Base-by-base conservation (phyloP, 2,113 vertebrate genomes). In the Pteropus alecto region DNA sequence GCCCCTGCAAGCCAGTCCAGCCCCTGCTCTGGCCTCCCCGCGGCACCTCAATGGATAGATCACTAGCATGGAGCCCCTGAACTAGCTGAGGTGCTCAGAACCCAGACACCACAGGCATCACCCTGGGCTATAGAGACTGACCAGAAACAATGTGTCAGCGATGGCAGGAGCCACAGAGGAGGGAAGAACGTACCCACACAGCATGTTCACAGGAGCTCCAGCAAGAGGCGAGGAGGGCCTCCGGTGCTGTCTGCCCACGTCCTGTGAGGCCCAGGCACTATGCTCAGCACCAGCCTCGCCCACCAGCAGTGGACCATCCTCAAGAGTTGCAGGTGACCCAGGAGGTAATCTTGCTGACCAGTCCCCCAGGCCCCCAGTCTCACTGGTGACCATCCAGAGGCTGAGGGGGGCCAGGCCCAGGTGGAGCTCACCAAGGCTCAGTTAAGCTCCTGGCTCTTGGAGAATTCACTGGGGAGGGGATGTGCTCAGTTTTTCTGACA, bases 161-260 rank as follows among this genome's bases (percentile, higher is more conserved):
- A 28, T 68, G 35, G 35, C 54, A 28, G 16, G 38, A n/a, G 35
- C 15, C 56, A 70, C 8, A 43, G 22, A 22, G 7, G 7, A 4
- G 2, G 41, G 51, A 73, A 33, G 68, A 63, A 10, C 2, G 0
- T 4, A 5, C 38, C 46, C 11, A n/a, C 35, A 5, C 48, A 18
- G 63, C 51, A 6, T 24, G 16, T 21, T 24, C 60, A 24, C 12
- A 68, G 38, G 46, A 43, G 60, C 58, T 76, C 54, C 28, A 14
- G 60, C 71, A 54, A n/a, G 71, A 19, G 7, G 51, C 6, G 2
- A 38, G 51, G 18, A 22, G 19, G 43, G 56, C 56, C 15, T 28
- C 30, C 58, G 3, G 22, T 38, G 35, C 41, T 73, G 19, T 82
- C 1, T 0, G 8, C 30, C 63, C 15, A 0, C 1, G 1, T 33